These are phyloP conservation scores for Ctenodactylus gundi DNA, from an alignment of 2,113 vertebrate species.

Conservation along the genomic window DNA sequence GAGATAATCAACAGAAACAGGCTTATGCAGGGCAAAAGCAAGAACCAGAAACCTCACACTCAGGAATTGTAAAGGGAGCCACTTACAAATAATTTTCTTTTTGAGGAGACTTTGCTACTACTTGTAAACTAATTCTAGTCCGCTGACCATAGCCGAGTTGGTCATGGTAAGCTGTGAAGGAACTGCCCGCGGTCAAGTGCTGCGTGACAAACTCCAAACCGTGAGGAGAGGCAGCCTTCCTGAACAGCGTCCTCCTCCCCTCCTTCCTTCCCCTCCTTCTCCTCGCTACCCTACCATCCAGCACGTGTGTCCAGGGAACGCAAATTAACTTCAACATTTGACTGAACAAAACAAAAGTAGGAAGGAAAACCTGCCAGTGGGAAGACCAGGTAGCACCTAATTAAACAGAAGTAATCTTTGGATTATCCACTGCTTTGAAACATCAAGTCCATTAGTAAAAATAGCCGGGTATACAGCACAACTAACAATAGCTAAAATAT, in stretches of 20 bases:
- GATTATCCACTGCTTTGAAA: conserved; percentile 39
- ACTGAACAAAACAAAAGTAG: conserved; percentile 30
- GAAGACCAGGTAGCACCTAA: not conserved
- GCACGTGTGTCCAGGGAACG: not conserved
- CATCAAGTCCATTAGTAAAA: not conserved
- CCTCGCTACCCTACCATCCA: not conserved
- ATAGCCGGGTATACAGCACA: not conserved
- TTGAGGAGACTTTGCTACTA: not conserved
- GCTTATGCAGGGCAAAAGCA: not conserved
- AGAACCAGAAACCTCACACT: not conserved
- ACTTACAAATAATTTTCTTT: not conserved
- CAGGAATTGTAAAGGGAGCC: not conserved
- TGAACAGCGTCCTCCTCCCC: not conserved
- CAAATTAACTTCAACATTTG: not conserved
- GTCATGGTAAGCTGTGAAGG: not conserved
- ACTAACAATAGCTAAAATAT: too few species aligned
- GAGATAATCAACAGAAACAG: conserved; percentile 24
- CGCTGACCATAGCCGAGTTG: not conserved
- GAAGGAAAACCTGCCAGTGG: not conserved
- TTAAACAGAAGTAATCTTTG: not conserved
- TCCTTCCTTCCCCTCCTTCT: not conserved
- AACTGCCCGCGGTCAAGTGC: not conserved
- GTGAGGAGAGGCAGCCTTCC: not conserved
- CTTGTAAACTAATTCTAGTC: not conserved
- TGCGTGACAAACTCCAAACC: not conserved